Base-by-base conservation (phyloP, 2,888 invertebrate genomes). In the Drepana falcataria region DNA sequence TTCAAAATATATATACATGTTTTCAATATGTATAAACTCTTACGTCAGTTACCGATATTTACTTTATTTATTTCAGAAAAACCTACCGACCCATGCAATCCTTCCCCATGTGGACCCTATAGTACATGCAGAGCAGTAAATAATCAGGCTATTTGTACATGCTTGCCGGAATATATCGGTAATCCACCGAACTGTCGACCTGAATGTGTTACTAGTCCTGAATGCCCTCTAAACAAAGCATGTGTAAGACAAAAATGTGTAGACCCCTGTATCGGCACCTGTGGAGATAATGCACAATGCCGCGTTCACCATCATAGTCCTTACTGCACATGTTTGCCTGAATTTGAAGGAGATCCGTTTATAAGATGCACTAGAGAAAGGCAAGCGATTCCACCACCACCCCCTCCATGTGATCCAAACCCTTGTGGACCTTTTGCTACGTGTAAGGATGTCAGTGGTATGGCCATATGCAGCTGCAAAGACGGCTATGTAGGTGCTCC, bases 21-120 rank as follows among this genome's bases (percentile, higher is more conserved):
- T 21, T 21, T 21, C 21, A 21, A 21, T 21, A 21, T 21, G 21
- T 21, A 21, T 21, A 21, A 21, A 21, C 21, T 21, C 21, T 21
- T 21, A 21, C 21, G 21, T 21, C 21, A 21, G 21, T 21, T 21
- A 21, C 21, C 21, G 21, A 48, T 49, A 52, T 5, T 48, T 44
- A 49, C 35, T 51, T 37, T 35, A 53, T 53, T 55, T 48, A 47
- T 79, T 73, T 41, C 75, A 88, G 90, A 85, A 58, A 72, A 79
- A 49, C 85, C 88, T 53, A 80, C 66, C 51, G 93, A 95, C 77
- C 95, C 95, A 40, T 96, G 96, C 74, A 83, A 91, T 56, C 95
- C 96, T 48, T 94, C 95, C 52, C 96, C 96, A 2, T 96, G 96
- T 77, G 96, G 96, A 37, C 93, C 94, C n/a, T 94, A 95, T 75